phyloP scores from a whole-genome alignment of 2,113 vertebrate species.

The Sorex araneus region DNA sequence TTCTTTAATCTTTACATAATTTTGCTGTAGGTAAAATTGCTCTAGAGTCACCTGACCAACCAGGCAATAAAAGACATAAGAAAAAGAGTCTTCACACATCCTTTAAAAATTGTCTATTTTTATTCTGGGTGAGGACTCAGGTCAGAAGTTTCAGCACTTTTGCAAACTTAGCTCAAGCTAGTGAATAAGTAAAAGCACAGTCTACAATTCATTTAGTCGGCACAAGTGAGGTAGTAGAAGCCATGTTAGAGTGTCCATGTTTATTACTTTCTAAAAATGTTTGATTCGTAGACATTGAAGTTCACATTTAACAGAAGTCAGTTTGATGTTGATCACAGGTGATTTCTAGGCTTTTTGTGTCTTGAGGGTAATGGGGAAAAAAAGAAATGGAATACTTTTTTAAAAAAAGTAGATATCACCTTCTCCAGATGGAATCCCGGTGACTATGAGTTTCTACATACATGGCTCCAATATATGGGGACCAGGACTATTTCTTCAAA shows the following conservation, averaged over 20 bases:
- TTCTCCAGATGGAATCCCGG: no score
- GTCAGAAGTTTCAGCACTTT: slow-evolving; percentile 24
- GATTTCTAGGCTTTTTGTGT: neutral
- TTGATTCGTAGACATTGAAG: neutral
- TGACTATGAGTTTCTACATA: no score
- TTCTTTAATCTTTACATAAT: slow-evolving; percentile 19
- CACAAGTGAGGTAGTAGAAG: neutral
- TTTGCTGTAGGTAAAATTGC: neutral
- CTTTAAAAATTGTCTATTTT: slow-evolving; percentile 22
- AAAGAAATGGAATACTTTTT: neutral
- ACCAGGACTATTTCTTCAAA: no score
- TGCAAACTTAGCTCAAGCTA: slow-evolving; percentile 21
- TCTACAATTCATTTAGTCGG: neutral
- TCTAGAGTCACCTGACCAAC: neutral
- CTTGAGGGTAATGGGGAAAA: neutral
- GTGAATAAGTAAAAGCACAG: no score
- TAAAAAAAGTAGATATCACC: no score
- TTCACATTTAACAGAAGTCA: neutral
- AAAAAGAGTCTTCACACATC: neutral
- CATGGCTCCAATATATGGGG: no score
- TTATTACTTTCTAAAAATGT: slow-evolving; percentile 27
- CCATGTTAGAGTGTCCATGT: neutral
- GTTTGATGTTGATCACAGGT: neutral
- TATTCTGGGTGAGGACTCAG: neutral
- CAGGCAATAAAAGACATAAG: neutral